Evolutionary conservation across 2,888 invertebrate species (phyloP), one percentile per base, ranked within the genome.

Genomic region (Petrolisthes cinctipes): DNA sequence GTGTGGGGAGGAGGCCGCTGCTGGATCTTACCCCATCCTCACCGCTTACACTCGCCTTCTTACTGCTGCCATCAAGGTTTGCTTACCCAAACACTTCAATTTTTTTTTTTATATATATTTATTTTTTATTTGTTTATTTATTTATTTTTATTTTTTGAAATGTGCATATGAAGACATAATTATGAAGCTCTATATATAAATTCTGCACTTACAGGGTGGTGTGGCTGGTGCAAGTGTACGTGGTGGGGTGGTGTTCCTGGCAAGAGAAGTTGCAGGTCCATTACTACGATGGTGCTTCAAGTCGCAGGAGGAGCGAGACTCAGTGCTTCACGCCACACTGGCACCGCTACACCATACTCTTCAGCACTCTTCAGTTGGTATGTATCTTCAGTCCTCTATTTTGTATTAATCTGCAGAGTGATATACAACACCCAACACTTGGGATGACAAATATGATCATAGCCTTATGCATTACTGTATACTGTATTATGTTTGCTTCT

Each of bases 171-270:
- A n/a, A n/a, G n/a, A 37, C 37, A 37, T 37, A 37, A 37, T 37
- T 37, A 37, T 37, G 37, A 37, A 37, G 37, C 37, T 37, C 37
- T 37, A 37, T 37, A 37, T 37, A 37, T 37, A 37, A 37, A 37
- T 37, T 37, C 37, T 51, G 66, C 23, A 20, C n/a, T 73, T 20
- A 4, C 82, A 89, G 86, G 82, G 82, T 56, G 85, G 82, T 53
- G 68, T 89, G 53, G 66, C 75, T 51, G 73, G 68, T 17, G 80
- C 82, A 57, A 86, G 87, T 54, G 86, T 90, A 14, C 61, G 86
- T 14, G 90, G 90, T 7, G 89, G 86, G 17, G 85, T 90, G 56
- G 87, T 89, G 76, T 90, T 90, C 73, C 82, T 90, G 80, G 89
- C 89, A 56, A 78, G 88, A 37, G 90, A 90, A 54, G 90, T 90